These are phyloP conservation scores for Parnassius glacialis DNA, from an alignment of 2,888 invertebrate species.

Conservation along the genomic window DNA sequence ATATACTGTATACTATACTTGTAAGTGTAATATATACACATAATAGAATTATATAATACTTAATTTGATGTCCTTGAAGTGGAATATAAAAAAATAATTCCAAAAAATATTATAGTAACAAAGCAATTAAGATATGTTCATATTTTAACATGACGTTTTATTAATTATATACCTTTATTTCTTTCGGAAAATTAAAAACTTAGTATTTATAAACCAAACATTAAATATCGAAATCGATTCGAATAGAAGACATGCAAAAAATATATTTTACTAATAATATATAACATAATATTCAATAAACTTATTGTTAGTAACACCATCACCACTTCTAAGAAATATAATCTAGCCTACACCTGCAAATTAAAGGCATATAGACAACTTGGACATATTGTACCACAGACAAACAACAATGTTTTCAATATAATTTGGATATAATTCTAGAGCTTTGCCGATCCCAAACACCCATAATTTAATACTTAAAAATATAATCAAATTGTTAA, in stretches of 20 bases:
- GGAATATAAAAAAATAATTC: too few relatives aligned
- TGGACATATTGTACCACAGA: background rate
- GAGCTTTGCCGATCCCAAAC: background rate
- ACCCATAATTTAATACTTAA: background rate
- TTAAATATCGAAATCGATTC: background rate
- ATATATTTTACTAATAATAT: background rate
- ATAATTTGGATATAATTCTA: background rate
- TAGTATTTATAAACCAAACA: too few relatives aligned
- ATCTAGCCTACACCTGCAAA: conserved; percentile 8
- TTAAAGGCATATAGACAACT: conserved; percentile 7
- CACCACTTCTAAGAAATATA: background rate
- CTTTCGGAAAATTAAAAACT: too few relatives aligned
- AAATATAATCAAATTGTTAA: conserved; percentile 10
- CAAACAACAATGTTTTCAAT: conserved; percentile 1
- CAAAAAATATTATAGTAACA: too few relatives aligned
- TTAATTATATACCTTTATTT: too few relatives aligned
- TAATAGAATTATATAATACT: too few relatives aligned
- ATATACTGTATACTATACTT: too few relatives aligned
- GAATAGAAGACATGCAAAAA: conserved; percentile 2
- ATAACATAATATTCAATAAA: conserved; percentile 1
- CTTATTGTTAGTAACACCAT: conserved; percentile 21
- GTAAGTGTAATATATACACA: too few relatives aligned
- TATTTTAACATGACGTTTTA: too few relatives aligned
- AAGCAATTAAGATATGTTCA: too few relatives aligned
- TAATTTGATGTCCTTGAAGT: too few relatives aligned